phyloP scores from a whole-genome alignment of 2,797 vertebrate genomes.

The Gambelia wislizenii region DNA sequence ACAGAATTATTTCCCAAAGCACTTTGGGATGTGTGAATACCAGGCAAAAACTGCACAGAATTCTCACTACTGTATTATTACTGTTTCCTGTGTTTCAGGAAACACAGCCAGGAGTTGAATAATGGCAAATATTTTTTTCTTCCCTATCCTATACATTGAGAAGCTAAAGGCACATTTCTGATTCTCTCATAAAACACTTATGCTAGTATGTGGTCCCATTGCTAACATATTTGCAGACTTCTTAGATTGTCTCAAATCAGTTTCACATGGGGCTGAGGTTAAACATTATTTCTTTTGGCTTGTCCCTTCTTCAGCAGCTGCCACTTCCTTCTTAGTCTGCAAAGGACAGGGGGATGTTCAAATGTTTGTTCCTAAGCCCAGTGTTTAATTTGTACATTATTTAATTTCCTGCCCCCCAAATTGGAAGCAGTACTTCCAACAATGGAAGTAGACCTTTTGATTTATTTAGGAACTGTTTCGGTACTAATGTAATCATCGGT shows the following conservation, averaged over 20 bases:
- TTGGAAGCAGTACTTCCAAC: conserved; percentile 84
- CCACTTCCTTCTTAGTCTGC: conserved; percentile 88
- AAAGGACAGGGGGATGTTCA: conserved; percentile 89
- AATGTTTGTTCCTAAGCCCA: conserved; percentile 83
- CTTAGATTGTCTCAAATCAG: conserved; percentile 87
- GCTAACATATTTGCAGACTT: conserved; percentile 79
- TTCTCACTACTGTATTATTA: too few species aligned
- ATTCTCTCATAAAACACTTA: conserved; percentile 63
- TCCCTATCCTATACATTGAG: not conserved
- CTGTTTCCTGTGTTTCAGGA: too few species aligned
- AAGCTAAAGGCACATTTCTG: conserved; percentile 64
- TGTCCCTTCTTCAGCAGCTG: conserved; percentile 81
- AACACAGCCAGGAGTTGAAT: too few species aligned
- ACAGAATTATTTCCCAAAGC: too few species aligned
- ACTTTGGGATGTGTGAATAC: too few species aligned
- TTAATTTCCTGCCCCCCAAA: conserved; percentile 92
- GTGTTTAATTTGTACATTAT: conserved; percentile 91
- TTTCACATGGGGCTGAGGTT: conserved; percentile 92
- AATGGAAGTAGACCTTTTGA: conserved; percentile 83
- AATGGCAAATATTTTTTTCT: too few species aligned
- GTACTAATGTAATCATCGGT: conserved; percentile 81
- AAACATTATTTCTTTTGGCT: conserved; percentile 91
- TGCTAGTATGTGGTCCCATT: conserved; percentile 79
- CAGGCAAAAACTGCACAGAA: too few species aligned
- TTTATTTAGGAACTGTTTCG: conserved; percentile 85